phyloP scores from a whole-genome alignment of 2,113 vertebrate genomes.

The Labeo catla region DNA sequence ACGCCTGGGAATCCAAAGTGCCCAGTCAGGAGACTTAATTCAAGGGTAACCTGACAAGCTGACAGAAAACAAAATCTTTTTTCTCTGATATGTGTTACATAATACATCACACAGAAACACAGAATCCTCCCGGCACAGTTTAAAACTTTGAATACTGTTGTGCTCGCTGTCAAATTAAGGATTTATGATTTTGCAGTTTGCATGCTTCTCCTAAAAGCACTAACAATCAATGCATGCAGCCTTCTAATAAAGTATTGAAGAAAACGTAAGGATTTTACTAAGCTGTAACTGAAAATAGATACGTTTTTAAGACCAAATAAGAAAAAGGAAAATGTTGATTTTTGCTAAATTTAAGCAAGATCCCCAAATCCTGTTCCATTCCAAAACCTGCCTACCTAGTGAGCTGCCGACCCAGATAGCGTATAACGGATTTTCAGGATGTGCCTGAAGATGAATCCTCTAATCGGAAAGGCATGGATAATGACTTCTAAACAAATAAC shows the following conservation, averaged over 20 bases:
- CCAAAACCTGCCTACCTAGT: background rate
- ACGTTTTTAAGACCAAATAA: background rate
- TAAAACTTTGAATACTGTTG: constrained; percentile 62
- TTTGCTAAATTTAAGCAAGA: background rate
- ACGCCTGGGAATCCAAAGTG: background rate
- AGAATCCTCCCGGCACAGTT: constrained; percentile 10
- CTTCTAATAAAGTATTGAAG: background rate
- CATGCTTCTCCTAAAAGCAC: background rate
- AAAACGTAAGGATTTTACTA: background rate
- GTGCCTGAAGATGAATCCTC: background rate
- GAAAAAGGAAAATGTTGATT: background rate
- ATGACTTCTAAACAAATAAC: background rate
- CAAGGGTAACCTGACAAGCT: constrained; percentile 14
- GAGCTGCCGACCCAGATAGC: background rate
- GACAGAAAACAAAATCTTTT: constrained; percentile 71
- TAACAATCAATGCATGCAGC: background rate
- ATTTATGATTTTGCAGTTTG: constrained; percentile 11
- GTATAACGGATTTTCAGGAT: background rate
- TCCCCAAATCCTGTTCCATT: background rate
- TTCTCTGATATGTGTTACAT: constrained; percentile 71
- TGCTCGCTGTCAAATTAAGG: constrained; percentile 61
- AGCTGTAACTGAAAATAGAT: background rate
- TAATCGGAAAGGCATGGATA: background rate
- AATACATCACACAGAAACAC: constrained; percentile 64
- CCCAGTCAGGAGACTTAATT: background rate